These are phyloP conservation scores for Caenorhabditis panamensis DNA, from an alignment of 2,888 invertebrate genomes.

Conservation along the genomic window DNA sequence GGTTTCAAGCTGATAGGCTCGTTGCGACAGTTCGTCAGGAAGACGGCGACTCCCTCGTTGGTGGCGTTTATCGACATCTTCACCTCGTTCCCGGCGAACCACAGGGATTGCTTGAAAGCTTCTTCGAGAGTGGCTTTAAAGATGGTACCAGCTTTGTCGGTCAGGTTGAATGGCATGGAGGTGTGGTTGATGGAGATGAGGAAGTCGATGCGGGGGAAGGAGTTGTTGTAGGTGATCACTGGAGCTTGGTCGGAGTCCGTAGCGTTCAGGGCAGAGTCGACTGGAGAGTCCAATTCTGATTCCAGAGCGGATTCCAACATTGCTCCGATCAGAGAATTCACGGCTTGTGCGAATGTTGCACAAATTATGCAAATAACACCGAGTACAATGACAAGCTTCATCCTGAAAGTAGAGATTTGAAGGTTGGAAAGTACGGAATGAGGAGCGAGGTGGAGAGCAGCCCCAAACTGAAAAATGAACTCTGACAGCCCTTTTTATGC, in stretches of 20 bases:
- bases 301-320: background rate
- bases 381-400: background rate
- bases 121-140: background rate
- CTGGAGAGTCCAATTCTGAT: background rate
- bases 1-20: constrained; percentile 9
- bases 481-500: background rate
- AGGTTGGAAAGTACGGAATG: background rate
- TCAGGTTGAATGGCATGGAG: background rate
- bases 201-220: background rate
- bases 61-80: constrained; percentile 7
- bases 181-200: background rate
- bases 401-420: background rate
- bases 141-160: background rate
- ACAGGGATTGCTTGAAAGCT: background rate
- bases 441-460: background rate
- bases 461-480: background rate
- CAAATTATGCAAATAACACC: background rate
- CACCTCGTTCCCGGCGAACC: background rate
- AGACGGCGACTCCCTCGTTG: background rate
- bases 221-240: background rate
- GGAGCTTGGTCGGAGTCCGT: background rate
- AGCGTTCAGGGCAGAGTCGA: background rate
- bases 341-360: background rate
- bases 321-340: background rate
- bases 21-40: constrained; percentile 8